phyloP scores from a whole-genome alignment of 2,888 invertebrate genomes.

The Catocala sponsa region DNA sequence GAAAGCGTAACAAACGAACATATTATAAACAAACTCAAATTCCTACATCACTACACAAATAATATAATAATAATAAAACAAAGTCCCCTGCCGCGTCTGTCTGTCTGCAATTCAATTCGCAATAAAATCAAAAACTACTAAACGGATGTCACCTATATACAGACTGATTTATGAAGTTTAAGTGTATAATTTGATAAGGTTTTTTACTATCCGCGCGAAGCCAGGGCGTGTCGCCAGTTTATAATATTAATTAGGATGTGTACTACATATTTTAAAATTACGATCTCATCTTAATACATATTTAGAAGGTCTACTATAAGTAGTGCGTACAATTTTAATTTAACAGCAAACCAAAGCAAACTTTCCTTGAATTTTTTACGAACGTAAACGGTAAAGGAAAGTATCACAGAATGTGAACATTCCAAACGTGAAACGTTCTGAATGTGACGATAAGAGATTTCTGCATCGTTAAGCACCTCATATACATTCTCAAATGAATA shows the following conservation, averaged over 20 bases:
- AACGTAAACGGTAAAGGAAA: not conserved
- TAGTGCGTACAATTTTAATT: not conserved
- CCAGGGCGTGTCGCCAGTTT: too few species aligned
- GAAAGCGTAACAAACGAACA: too few species aligned
- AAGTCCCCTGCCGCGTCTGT: too few species aligned
- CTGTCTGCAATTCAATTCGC: too few species aligned
- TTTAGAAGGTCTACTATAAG: not conserved
- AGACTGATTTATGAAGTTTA: too few species aligned
- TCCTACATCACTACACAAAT: too few species aligned
- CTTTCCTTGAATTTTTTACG: not conserved
- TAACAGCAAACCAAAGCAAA: not conserved
- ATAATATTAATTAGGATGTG: too few species aligned
- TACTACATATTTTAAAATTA: not conserved
- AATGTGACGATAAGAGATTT: not conserved
- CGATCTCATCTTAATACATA: not conserved
- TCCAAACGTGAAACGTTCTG: not conserved
- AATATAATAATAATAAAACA: too few species aligned
- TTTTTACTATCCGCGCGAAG: too few species aligned
- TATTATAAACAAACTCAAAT: not conserved
- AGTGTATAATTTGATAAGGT: too few species aligned
- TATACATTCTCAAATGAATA: not conserved
- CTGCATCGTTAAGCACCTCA: conserved; percentile 4
- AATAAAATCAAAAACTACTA: too few species aligned
- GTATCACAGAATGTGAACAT: not conserved
- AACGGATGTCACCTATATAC: too few species aligned